Evolutionary conservation across 2,888 invertebrate species (phyloP), one percentile per base, ranked within the genome.

Genomic region (Coecobrya sp.): DNA sequence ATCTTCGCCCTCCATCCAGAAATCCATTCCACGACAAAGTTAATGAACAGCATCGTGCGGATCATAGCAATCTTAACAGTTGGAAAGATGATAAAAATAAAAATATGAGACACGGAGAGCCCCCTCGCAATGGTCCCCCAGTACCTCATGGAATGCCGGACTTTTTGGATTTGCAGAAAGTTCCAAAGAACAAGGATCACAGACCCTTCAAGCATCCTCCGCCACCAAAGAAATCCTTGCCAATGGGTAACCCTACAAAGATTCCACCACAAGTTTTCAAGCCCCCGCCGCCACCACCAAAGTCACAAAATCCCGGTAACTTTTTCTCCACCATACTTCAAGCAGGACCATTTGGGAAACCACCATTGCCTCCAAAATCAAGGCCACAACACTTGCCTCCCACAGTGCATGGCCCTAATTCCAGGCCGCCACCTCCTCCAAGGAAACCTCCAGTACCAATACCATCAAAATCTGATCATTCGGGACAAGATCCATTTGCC

Each of bases 231-330:
- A 81, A 86, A 68, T 65, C 76, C 8, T 45, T 62, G 11, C 55
- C 86, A 36, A 22, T 65, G 19, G 25, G 76, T 1, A 52, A 70
- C 5, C 93, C 93, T 1, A 89, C 92, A 25, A 88, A 91, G 19
- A 92, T 93, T 65, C 93, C 93, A 42, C 85, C 30, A 4, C 93
- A 93, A 73, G 76, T 62, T 25, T 93, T 93, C 88, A 89, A 89
- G 68, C 93, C 93, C 16, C 92, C 92, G 70, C 91, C 73, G 22
- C 92, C 90, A 79, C 92, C 92, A 16, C 68, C 93, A 36, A 55
- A 62, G 42, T 36, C 82, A 7, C 73, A 55, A 19, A 59, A n/a
- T 22, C 65, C 36, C 0, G 59, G 55, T 16, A 89, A 89, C 84
- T 73, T 89, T 49, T 89, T 89, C 27, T 30, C 73, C n/a, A 89